Conservation (phyloP, 23 tunicate genomes). For the Phallusia fumigata region DNA sequence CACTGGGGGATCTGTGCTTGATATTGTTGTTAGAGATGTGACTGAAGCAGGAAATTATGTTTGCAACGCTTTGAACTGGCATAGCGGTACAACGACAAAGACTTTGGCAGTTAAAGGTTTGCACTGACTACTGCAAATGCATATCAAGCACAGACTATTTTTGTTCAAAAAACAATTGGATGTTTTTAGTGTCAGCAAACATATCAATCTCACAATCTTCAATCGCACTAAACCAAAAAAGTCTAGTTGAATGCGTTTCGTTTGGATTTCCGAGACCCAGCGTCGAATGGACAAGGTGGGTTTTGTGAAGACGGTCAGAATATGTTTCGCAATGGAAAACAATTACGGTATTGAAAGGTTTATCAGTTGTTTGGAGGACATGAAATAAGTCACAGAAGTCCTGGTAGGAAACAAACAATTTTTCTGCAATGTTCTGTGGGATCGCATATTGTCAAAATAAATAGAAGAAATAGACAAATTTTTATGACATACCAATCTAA, state of each 20-base stretch:
- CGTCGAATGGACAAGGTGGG: not conserved
- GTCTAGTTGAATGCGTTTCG: not conserved
- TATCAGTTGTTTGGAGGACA: too few relatives aligned
- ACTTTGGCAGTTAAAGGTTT: not conserved
- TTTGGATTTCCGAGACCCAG: slow-evolving; percentile 2
- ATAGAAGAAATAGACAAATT: too few relatives aligned
- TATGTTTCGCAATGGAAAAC: too few relatives aligned
- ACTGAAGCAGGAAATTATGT: not conserved
- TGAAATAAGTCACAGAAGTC: too few relatives aligned
- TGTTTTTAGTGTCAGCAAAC: not conserved
- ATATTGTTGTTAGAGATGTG: not conserved
- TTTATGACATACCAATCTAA: too few relatives aligned
- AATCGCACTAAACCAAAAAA: not conserved
- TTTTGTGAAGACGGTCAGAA: too few relatives aligned
- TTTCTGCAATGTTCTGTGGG: too few relatives aligned
- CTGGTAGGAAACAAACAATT: too few relatives aligned
- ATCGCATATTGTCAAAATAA: too few relatives aligned
- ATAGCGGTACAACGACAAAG: not conserved
- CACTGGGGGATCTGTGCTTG: not conserved
- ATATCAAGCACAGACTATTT: too few relatives aligned
- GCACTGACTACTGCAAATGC: not conserved
- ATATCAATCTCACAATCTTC: not conserved
- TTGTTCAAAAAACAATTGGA: too few relatives aligned
- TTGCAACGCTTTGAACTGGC: not conserved
- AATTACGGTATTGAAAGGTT: too few relatives aligned